These are phyloP conservation scores for Channallabes apus DNA, from an alignment of 2,797 vertebrate genomes.

Conservation along the genomic window DNA sequence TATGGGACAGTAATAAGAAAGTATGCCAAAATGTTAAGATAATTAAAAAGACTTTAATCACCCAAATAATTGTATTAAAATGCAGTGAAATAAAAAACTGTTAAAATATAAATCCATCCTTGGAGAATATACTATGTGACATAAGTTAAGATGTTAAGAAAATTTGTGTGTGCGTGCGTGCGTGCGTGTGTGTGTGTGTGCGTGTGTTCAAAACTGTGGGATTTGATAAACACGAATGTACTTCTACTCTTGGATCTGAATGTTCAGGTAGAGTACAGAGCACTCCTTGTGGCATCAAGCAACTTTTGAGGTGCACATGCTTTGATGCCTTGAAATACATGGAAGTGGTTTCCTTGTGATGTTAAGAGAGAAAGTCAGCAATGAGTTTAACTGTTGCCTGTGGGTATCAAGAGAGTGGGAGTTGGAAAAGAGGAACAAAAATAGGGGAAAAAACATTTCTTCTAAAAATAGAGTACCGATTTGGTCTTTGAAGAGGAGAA, in stretches of 20 bases:
- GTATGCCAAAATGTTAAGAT: background rate
- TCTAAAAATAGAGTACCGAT: conserved; percentile 46
- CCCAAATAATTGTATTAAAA: conserved; percentile 5
- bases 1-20: background rate
- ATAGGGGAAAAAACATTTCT: conserved; percentile 36
- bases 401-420: conserved; percentile 47
- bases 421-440: conserved; percentile 39
- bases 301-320: conserved; percentile 43
- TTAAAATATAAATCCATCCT: background rate
- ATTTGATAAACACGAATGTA: conserved; percentile 31
- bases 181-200: background rate
- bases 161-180: no score
- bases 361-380: conserved; percentile 46
- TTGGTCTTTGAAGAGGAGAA: conserved; percentile 52
- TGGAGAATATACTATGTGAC: conserved; percentile 3
- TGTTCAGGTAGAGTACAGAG: conserved; percentile 30
- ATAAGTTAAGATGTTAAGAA: background rate
- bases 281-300: conserved; percentile 25
- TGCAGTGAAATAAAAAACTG: background rate
- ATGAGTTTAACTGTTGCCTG: conserved; percentile 50
- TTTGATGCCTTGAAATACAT: conserved; percentile 48
- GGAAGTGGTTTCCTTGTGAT: conserved; percentile 34
- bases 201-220: conserved; percentile 2
- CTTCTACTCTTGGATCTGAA: conserved; percentile 21
- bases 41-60: background rate